Conservation (phyloP, 2,113 vertebrate species). For the Catagonus wagneri region DNA sequence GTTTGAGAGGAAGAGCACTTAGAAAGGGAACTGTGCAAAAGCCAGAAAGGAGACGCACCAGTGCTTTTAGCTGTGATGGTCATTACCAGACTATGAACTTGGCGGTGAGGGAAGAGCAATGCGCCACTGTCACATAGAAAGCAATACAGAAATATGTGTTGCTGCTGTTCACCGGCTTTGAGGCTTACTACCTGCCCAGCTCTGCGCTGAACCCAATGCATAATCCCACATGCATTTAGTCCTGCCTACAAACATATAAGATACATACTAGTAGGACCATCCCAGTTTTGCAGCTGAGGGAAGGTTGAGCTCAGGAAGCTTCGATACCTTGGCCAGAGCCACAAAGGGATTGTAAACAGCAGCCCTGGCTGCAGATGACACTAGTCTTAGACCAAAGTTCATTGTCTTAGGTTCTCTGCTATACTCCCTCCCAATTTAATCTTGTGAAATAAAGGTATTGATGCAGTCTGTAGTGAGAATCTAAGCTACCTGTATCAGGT, state of each 20-base stretch:
- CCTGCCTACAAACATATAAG: too few relatives aligned
- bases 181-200: background rate
- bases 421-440: too few relatives aligned
- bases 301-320: background rate
- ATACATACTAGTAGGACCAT: rapidly evolving
- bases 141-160: too few relatives aligned
- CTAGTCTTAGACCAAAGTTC: background rate
- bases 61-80: background rate
- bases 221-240: background rate
- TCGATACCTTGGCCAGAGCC: background rate
- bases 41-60: too few relatives aligned
- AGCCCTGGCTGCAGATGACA: rapidly evolving
- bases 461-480: background rate
- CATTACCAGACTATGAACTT: background rate
- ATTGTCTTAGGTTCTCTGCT: background rate
- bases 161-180: too few relatives aligned
- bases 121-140: background rate
- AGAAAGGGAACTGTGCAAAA: background rate
- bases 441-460: background rate
- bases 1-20: rapidly evolving
- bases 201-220: background rate
- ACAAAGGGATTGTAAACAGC: rapidly evolving
- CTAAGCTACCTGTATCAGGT: background rate
- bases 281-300: background rate
- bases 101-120: background rate